phyloP scores from a whole-genome alignment of 2,888 invertebrate species.

The Parapristionchus giblindavisi region DNA sequence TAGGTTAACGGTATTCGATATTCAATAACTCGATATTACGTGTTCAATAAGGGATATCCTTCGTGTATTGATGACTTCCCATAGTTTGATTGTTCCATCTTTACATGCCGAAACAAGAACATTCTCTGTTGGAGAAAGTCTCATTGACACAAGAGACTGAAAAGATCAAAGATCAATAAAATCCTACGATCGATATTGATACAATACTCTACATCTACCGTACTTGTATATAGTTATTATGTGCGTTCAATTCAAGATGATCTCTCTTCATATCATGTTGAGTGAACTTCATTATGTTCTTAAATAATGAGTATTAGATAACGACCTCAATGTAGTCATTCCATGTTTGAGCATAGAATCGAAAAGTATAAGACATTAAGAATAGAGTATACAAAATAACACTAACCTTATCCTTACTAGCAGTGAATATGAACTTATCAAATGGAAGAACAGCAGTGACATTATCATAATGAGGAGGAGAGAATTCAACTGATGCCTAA shows the following conservation, averaged over 20 bases:
- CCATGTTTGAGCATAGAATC: neutral
- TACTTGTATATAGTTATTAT: constrained; percentile 53
- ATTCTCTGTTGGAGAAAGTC: constrained; percentile 29
- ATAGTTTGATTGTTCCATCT: constrained; percentile 81
- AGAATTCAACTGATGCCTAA: constrained; percentile 77
- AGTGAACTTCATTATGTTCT: constrained; percentile 63
- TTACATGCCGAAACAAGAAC: constrained; percentile 76
- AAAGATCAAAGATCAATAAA: neutral
- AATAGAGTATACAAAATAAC: neutral
- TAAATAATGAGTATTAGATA: constrained; percentile 30
- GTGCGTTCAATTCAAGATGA: constrained; percentile 55
- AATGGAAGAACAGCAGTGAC: constrained; percentile 78
- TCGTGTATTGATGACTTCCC: constrained; percentile 79
- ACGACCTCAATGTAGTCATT: neutral
- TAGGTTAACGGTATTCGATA: neutral
- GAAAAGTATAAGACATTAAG: neutral
- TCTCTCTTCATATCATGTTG: constrained; percentile 57
- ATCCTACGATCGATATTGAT: neutral
- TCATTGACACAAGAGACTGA: constrained; percentile 26
- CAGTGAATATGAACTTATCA: constrained; percentile 79
- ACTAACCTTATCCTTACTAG: constrained; percentile 80
- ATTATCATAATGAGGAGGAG: constrained; percentile 89
- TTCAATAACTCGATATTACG: constrained; percentile 26
- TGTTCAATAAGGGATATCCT: constrained; percentile 73
- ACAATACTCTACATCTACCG: neutral